Conservation (phyloP, 2,888 invertebrate species). For the Slavum lentiscoides region DNA sequence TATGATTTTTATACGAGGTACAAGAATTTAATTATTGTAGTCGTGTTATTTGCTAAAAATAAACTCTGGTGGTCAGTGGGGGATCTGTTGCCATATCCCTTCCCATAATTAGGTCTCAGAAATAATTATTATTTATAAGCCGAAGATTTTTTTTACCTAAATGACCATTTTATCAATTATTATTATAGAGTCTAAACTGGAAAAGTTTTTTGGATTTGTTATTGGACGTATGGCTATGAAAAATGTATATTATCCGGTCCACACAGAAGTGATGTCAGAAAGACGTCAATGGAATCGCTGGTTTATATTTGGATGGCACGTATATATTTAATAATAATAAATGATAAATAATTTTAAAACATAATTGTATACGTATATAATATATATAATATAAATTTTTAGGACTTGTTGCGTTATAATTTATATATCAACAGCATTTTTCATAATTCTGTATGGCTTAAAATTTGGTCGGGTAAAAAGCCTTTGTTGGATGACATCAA, state of each 20-base stretch:
- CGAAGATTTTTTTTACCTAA: neutral
- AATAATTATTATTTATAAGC: neutral
- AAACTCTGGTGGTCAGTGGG: no score
- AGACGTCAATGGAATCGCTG: slow-evolving; percentile 32
- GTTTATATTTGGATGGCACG: slow-evolving; percentile 39
- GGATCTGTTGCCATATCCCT: no score
- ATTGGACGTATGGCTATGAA: neutral
- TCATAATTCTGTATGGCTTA: slow-evolving; percentile 48
- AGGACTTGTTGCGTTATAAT: slow-evolving; percentile 11
- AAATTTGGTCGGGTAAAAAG: slow-evolving; percentile 49
- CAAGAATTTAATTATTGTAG: no score
- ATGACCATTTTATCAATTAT: neutral
- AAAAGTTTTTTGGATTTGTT: neutral
- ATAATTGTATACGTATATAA: neutral
- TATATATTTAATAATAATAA: neutral
- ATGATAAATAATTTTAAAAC: neutral
- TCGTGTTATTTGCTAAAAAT: no score
- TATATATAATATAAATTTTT: neutral
- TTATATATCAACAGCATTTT: slow-evolving; percentile 17
- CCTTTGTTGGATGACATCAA: slow-evolving; percentile 34
- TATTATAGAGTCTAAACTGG: neutral
- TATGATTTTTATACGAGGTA: no score
- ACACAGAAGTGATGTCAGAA: slow-evolving; percentile 11
- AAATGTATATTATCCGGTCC: slow-evolving; percentile 25
- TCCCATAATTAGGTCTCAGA: no score